These are phyloP conservation scores for Mola mola DNA, from an alignment of 2,113 vertebrate species.

Conservation along the genomic window DNA sequence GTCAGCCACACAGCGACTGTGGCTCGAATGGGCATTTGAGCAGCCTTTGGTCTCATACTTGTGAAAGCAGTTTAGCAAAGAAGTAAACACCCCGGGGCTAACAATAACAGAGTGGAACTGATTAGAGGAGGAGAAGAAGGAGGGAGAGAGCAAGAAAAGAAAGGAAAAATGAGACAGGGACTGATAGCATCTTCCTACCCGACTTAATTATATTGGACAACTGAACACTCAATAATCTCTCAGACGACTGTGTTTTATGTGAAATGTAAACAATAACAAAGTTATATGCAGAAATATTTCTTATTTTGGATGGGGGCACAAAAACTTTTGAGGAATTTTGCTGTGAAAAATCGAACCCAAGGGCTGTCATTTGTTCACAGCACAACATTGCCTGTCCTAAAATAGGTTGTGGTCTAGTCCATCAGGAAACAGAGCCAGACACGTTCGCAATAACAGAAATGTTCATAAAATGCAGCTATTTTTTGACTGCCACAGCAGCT, in stretches of 20 bases:
- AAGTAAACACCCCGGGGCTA: conserved; percentile 71
- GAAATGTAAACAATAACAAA: conserved; percentile 64
- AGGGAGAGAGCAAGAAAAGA: conserved; percentile 38
- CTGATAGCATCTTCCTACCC: conserved; percentile 80
- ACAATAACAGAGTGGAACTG: conserved; percentile 79
- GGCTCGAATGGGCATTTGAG: conserved; percentile 62
- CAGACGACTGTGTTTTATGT: conserved; percentile 38
- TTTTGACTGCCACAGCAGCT: no score
- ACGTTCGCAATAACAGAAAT: no score
- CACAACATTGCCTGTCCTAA: no score
- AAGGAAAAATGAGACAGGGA: conserved; percentile 70
- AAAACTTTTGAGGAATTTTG: no score
- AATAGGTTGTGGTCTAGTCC: no score
- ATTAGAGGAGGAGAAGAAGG: conserved; percentile 63
- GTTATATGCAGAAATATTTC: conserved; percentile 32
- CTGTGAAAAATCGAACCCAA: no score
- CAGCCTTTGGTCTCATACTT: conserved; percentile 72
- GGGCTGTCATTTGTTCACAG: no score
- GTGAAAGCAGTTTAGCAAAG: conserved; percentile 76
- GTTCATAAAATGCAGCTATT: no score
- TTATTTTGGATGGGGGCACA: conserved; percentile 6
- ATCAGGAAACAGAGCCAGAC: no score
- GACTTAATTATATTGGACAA: conserved; percentile 75
- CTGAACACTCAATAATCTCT: conserved; percentile 52
- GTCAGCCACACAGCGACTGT: conserved; percentile 55